Conservation (phyloP, 2,797 vertebrate species). For the Lutjanus campechanus region DNA sequence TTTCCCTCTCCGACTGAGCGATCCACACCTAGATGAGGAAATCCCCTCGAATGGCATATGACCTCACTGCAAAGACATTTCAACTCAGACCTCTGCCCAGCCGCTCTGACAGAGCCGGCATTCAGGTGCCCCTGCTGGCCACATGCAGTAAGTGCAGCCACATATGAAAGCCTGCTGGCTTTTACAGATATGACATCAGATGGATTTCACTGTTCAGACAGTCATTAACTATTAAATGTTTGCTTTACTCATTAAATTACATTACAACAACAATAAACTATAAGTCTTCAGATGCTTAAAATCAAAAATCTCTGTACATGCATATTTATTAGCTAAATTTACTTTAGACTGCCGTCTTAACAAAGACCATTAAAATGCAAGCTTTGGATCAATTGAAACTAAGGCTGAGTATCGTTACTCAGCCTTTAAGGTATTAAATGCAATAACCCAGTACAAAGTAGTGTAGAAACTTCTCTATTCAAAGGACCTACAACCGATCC, state of each 20-base stretch:
- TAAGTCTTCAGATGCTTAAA: neutral
- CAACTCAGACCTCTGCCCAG: slow-evolving; percentile 63
- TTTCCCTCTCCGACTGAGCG: slow-evolving; percentile 33
- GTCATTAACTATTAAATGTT: neutral
- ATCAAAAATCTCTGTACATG: neutral
- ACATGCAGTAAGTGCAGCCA: slow-evolving; percentile 17
- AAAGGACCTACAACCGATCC: too few species aligned
- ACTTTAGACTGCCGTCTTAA: too few species aligned
- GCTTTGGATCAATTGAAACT: too few species aligned
- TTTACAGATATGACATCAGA: neutral
- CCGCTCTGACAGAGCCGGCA: slow-evolving; percentile 32
- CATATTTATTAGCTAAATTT: neutral
- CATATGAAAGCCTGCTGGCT: neutral
- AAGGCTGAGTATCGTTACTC: too few species aligned
- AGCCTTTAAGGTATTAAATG: too few species aligned
- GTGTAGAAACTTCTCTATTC: too few species aligned
- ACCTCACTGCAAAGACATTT: slow-evolving; percentile 81
- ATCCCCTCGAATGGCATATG: slow-evolving; percentile 80
- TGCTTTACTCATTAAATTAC: neutral
- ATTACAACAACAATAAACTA: neutral
- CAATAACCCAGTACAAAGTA: too few species aligned
- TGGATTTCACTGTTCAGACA: neutral
- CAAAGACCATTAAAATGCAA: too few species aligned
- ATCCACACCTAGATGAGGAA: slow-evolving; percentile 83
- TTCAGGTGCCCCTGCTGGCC: slow-evolving; percentile 56